phyloP scores from a whole-genome alignment of 1,140 invertebrate species.

The Sarcophaga bullata region DNA sequence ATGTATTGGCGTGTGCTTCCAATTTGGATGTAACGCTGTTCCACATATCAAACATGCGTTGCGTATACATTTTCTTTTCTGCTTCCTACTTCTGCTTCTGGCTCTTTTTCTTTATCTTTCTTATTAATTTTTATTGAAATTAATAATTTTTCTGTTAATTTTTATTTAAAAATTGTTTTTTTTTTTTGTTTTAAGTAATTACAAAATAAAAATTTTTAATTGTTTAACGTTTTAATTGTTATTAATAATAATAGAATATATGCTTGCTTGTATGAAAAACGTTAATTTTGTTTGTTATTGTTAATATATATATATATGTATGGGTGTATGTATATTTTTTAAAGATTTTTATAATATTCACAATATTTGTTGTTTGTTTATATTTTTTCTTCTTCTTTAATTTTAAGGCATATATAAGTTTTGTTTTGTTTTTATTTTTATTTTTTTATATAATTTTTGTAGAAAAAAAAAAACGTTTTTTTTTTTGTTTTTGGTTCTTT shows the following conservation, averaged over 20 bases:
- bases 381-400: too few species aligned
- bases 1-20: slow-evolving; percentile 74
- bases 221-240: background rate
- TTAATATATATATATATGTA: too few species aligned
- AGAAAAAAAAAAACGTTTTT: slow-evolving; percentile 26
- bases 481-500: slow-evolving; percentile 14
- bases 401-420: slow-evolving; percentile 32
- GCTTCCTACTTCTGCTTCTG: background rate
- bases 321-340: too few species aligned
- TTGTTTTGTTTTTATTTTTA: background rate
- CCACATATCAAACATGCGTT: slow-evolving; percentile 89
- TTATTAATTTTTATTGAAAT: background rate
- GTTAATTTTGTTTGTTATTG: too few species aligned
- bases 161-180: slow-evolving; percentile 10
- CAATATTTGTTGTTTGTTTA: background rate
- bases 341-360: background rate
- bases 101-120: background rate
- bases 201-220: background rate
- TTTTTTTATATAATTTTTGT: too few species aligned
- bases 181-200: background rate
- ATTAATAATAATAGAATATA: background rate
- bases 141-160: slow-evolving; percentile 16
- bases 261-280: too few species aligned
- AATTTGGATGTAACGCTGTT: slow-evolving; percentile 83
- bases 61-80: slow-evolving; percentile 67